Evolutionary conservation across 2,113 vertebrate species (phyloP).

Genomic region (Lampris megalopsis): DNA sequence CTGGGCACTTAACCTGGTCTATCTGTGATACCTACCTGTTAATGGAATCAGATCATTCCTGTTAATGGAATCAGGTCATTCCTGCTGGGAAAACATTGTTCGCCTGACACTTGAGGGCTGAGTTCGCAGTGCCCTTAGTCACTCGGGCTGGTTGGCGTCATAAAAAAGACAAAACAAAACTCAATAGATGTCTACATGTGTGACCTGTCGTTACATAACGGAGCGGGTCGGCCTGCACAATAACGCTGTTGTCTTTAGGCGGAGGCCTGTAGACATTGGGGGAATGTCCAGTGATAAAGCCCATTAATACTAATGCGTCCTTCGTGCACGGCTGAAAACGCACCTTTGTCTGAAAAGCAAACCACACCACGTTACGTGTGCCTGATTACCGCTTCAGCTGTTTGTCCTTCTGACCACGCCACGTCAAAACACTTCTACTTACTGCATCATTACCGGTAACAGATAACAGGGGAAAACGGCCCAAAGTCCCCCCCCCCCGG

Average conservation of each 20-base stretch:
- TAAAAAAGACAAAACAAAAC: background rate
- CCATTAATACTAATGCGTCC: background rate
- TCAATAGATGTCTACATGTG: background rate
- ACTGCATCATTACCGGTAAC: conserved; percentile 34
- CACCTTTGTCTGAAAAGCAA: background rate
- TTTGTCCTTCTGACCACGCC: conserved; percentile 38
- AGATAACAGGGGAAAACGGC: conserved; percentile 32
- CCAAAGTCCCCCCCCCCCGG: conserved; percentile 14
- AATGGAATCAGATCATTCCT: background rate
- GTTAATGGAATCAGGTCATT: background rate
- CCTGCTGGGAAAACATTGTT: conserved; percentile 6
- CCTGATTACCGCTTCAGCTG: background rate
- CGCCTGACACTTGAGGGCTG: background rate
- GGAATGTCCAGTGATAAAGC: conserved; percentile 39
- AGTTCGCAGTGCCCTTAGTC: conserved; percentile 1
- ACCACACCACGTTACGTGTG: background rate
- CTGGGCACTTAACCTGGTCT: background rate
- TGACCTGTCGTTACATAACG: conserved; percentile 2
- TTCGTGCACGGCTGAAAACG: background rate
- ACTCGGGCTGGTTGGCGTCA: background rate
- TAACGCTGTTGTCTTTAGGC: conserved; percentile 50
- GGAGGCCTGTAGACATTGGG: conserved; percentile 22
- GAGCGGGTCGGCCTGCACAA: conserved; percentile 9
- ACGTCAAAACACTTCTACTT: conserved; percentile 27
- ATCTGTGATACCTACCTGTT: background rate